Evolutionary conservation across 1,140 invertebrate species (phyloP).

Genomic region (Penaeus indicus): DNA sequence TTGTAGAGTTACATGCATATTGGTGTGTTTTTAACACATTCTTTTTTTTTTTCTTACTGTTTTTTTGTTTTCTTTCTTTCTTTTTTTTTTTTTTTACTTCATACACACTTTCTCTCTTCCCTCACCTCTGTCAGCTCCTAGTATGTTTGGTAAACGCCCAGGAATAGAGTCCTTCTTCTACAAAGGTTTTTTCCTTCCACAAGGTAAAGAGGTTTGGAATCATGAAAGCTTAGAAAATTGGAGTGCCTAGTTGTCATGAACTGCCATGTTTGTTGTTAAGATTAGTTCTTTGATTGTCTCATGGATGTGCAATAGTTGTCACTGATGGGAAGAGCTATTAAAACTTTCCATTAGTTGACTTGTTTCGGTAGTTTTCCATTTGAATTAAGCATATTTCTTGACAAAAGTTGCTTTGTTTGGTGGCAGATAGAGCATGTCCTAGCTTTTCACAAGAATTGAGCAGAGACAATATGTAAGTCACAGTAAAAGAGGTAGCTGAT

Average conservation of each 20-base stretch:
- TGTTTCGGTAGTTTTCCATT: no score
- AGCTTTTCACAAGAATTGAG: no score
- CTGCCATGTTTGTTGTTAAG: slow-evolving; percentile 15
- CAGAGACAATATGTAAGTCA: no score
- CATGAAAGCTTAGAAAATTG: slow-evolving; percentile 1
- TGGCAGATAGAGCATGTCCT: no score
- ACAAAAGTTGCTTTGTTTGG: no score
- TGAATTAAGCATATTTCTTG: no score
- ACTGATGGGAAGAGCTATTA: no score
- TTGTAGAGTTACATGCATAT: no score
- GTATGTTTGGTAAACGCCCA: slow-evolving; percentile 61
- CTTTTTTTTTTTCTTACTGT: slow-evolving; percentile 18
- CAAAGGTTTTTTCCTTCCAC: slow-evolving; percentile 63
- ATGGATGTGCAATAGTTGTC: no score
- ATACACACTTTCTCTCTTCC: slow-evolving; percentile 42
- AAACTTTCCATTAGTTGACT: no score
- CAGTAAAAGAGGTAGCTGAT: no score
- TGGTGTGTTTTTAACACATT: neutral
- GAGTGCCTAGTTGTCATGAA: neutral
- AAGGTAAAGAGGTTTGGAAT: slow-evolving; percentile 56
- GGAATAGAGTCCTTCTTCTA: slow-evolving; percentile 66
- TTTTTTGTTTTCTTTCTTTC: slow-evolving; percentile 8
- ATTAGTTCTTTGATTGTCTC: neutral
- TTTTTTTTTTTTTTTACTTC: slow-evolving; percentile 37
- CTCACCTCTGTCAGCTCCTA: slow-evolving; percentile 59